phyloP scores from a whole-genome alignment of 1,140 invertebrate genomes.

The Zaprionus africanus region DNA sequence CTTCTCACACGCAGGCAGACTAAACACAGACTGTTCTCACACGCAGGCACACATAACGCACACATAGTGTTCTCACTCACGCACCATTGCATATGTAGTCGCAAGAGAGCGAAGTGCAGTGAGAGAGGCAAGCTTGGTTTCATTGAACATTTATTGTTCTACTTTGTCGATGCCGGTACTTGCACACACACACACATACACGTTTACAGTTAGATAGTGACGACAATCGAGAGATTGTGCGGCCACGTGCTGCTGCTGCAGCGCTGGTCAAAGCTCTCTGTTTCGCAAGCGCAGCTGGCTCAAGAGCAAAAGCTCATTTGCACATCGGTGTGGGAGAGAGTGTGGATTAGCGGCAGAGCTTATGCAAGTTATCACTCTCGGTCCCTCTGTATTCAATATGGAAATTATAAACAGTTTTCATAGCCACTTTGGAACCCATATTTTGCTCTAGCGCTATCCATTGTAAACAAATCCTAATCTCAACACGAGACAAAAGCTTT shows the following conservation, averaged over 20 bases:
- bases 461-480: too few relatives aligned
- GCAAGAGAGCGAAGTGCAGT: not conserved
- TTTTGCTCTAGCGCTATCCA: too few relatives aligned
- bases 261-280: not conserved
- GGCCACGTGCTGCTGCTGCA: constrained; percentile 10
- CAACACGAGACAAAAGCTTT: too few relatives aligned
- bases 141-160: constrained; percentile 5
- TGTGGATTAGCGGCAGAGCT: not conserved
- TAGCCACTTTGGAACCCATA: too few relatives aligned
- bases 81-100: not conserved
- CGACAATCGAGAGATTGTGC: not conserved
- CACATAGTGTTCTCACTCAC: not conserved
- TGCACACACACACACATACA: not conserved
- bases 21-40: not conserved
- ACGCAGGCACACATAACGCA: not conserved
- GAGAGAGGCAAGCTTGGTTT: not conserved
- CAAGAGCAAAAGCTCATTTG: constrained; percentile 15
- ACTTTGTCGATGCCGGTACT: not conserved
- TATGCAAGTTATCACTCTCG: not conserved
- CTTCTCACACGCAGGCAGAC: too few relatives aligned
- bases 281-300: not conserved
- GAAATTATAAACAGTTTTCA: too few relatives aligned
- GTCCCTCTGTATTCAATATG: too few relatives aligned
- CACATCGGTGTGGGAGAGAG: not conserved
- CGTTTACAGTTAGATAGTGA: constrained; percentile 5